phyloP scores from a whole-genome alignment of 2,888 invertebrate genomes.

The Smittia aterrima region DNA sequence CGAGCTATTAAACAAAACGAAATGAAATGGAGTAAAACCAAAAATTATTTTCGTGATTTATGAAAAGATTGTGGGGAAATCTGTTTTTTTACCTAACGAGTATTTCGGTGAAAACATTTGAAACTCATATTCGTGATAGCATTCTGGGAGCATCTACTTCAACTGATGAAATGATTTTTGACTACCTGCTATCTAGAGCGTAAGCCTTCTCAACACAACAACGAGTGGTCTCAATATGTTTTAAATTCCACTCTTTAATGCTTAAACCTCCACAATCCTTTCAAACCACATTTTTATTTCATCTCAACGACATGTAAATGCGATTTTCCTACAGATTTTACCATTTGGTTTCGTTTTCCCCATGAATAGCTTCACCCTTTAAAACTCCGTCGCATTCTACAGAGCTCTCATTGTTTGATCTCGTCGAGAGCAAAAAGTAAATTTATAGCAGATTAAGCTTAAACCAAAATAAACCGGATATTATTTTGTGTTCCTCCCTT shows the following conservation, averaged over 20 bases:
- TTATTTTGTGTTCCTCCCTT: neutral
- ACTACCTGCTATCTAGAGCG: too few species aligned
- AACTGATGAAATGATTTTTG: too few species aligned
- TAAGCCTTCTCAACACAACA: too few species aligned
- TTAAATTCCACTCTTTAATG: too few species aligned
- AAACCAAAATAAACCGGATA: neutral
- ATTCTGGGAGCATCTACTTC: too few species aligned
- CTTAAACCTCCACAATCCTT: too few species aligned
- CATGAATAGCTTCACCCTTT: neutral
- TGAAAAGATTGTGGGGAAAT: slow-evolving; percentile 2
- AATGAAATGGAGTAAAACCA: neutral
- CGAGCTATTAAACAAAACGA: neutral
- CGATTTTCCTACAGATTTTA: neutral
- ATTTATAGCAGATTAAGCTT: neutral
- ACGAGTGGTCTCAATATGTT: too few species aligned
- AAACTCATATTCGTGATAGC: too few species aligned
- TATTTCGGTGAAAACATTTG: too few species aligned
- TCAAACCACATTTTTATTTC: too few species aligned
- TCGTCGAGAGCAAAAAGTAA: neutral
- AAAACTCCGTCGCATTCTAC: neutral
- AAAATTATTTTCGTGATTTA: neutral
- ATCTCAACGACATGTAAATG: neutral
- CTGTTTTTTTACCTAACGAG: neutral
- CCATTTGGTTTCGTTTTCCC: neutral
- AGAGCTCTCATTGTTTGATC: neutral